phyloP scores from a whole-genome alignment of 2,888 invertebrate genomes.

The Timema podura region DNA sequence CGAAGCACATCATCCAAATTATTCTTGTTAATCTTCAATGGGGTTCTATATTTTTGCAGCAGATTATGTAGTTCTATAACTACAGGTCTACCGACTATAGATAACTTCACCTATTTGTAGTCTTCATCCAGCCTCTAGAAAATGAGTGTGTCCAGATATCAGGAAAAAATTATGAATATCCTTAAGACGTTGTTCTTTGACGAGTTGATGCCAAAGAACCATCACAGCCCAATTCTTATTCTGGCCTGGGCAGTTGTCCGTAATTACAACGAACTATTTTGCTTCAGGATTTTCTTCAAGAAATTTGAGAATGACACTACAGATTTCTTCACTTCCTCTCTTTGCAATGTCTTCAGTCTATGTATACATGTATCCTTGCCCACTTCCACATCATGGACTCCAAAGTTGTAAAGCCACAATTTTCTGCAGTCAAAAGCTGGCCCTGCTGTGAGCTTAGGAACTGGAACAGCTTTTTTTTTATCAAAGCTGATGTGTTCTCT shows the following conservation, averaged over 20 bases:
- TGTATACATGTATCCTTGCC: not conserved
- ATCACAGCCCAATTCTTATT: not conserved
- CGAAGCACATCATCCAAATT: slow-evolving; percentile 2
- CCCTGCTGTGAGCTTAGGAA: no score
- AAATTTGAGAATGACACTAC: no score
- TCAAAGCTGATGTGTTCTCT: not conserved
- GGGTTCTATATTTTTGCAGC: not conserved
- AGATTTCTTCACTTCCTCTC: not conserved
- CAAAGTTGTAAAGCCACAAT: not conserved
- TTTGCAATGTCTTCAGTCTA: not conserved
- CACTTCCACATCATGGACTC: no score
- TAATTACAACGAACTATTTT: not conserved
- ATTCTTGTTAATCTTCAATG: slow-evolving; percentile 1
- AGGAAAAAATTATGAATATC: slow-evolving; percentile 8
- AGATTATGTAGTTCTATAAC: not conserved
- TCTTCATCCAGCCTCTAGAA: not conserved
- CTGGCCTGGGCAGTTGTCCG: not conserved
- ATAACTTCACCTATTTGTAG: not conserved
- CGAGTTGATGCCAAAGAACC: not conserved
- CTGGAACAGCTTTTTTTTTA: not conserved
- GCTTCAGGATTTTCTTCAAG: no score
- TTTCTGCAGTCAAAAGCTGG: not conserved
- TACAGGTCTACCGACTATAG: not conserved
- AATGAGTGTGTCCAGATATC: slow-evolving; percentile 1
- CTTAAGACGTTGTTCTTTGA: not conserved